Percentiles rank a stretch among this genome's conserved stretches.
phyloP scores from a whole-genome alignment of 2,888 invertebrate genomes.

The Nemapogon koenigi region DNA sequence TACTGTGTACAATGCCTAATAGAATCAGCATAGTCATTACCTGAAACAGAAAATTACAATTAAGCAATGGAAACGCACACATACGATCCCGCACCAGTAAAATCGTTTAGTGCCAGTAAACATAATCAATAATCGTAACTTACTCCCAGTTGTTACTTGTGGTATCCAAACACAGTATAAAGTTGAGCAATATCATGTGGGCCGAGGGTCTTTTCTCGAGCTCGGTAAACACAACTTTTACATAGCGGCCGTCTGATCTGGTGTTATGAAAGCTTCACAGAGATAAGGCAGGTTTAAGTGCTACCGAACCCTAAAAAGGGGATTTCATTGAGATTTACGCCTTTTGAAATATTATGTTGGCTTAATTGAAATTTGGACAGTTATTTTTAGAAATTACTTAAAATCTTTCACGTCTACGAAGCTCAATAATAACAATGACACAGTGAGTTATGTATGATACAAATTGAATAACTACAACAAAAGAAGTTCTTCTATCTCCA shows the following conservation, averaged over 20 bases:
- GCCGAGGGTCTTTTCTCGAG: slow-evolving; percentile 1
- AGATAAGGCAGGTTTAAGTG: slow-evolving; percentile 8
- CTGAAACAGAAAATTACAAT: too few relatives aligned
- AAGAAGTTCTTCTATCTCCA: neutral
- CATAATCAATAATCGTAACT: slow-evolving; percentile 55
- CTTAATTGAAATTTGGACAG: too few relatives aligned
- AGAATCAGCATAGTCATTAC: too few relatives aligned
- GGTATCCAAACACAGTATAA: slow-evolving; percentile 29
- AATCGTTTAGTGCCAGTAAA: slow-evolving; percentile 53
- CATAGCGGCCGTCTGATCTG: slow-evolving; percentile 7
- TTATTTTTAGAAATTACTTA: too few relatives aligned
- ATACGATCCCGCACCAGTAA: slow-evolving; percentile 36
- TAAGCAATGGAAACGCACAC: slow-evolving; percentile 12
- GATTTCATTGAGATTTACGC: too few relatives aligned
- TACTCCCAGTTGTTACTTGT: slow-evolving; percentile 36
- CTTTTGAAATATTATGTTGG: too few relatives aligned
- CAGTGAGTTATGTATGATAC: slow-evolving; percentile 8
- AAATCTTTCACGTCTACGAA: too few relatives aligned
- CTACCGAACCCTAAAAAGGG: slow-evolving; percentile 5
- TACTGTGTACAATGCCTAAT: too few relatives aligned
- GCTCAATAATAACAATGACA: too few relatives aligned
- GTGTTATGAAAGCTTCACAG: slow-evolving; percentile 6
- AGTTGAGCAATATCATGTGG: slow-evolving; percentile 12
- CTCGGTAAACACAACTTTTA: slow-evolving; percentile 7
- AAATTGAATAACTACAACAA: slow-evolving; percentile 16